Base-by-base conservation (phyloP, 2,888 invertebrate genomes). In the Tethea ocularis region DNA sequence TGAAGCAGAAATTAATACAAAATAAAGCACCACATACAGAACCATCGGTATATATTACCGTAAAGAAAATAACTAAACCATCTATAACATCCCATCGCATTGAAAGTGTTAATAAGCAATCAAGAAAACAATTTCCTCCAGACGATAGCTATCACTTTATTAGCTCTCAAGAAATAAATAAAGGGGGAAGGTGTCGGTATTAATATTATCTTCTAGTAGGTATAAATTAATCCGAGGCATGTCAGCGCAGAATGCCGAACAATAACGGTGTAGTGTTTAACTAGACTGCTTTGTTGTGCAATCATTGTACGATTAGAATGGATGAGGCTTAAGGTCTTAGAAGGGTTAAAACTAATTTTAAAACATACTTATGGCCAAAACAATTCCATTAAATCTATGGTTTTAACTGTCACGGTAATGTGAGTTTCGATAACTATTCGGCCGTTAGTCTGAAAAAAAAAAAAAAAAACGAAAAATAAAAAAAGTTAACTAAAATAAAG, bases 211-310 rank as follows among this genome's bases (percentile, higher is more conserved):
- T 71, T 57, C 66, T 69, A 73, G 75, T 77, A 69, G 68, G 79
- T 83, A 84, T 85, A 84, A 87, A 88, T 87, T 88, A 87, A 86
- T 86, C 78, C 75, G 64, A 66, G 70, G 76, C 72, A n/a, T n/a
- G 78, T 77, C 74, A 74, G 75, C 65, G 62, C 75, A 74, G 69
- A 77, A 76, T 74, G 76, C 77, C 72, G 78, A 77, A 86, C 83
- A 85, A 84, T 85, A 80, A 83, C 78, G 69, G 75, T 71, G 75
- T 75, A 78, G 78, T 78, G 80, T 80, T 80, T 75, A 82, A 82
- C 78, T 80, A 72, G 63, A 77, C 74, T 71, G 75, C 71, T 75
- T 72, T 69, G 75, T 72, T 66, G 54, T 52, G 62, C 67, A 67
- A 68, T 69, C 61, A 67, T 62, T 57, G 75, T 67, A 67, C 53